Conservation (phyloP, 2,888 invertebrate species). For the Metallyticus violacea region DNA sequence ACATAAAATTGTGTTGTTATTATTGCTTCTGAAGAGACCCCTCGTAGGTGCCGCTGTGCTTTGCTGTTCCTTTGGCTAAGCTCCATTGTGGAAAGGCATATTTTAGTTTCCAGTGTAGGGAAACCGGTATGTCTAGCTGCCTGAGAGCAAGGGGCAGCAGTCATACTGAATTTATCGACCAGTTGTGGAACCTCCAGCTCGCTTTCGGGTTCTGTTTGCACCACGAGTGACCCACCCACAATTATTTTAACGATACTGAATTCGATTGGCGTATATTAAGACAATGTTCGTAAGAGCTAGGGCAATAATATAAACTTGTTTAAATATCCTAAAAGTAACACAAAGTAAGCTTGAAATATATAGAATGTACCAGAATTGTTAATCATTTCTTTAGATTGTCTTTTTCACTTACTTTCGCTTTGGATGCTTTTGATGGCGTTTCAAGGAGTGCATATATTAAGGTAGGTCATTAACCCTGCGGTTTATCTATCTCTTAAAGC, state of each 20-base stretch:
- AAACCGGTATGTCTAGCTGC: not conserved
- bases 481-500: too few relatives aligned
- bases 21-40: not conserved
- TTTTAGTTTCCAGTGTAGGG: not conserved
- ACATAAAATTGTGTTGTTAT: not conserved
- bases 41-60: not conserved
- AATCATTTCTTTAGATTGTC: too few relatives aligned
- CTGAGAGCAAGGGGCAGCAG: not conserved
- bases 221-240: not conserved
- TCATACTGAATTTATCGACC: conserved; percentile 14
- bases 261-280: not conserved
- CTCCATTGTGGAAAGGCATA: not conserved
- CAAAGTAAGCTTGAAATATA: too few relatives aligned
- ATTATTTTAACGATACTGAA: not conserved
- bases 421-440: too few relatives aligned
- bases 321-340: too few relatives aligned
- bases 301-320: too few relatives aligned
- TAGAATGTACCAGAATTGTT: too few relatives aligned
- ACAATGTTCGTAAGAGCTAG: too few relatives aligned
- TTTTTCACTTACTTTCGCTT: too few relatives aligned
- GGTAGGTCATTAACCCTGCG: too few relatives aligned
- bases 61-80: not conserved
- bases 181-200: not conserved
- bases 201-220: not conserved
- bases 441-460: too few relatives aligned